A percentile compares a stretch with the other conserved stretches of the same genome.
Conservation (phyloP, 2,797 vertebrate species). For the Hippopotamyrus pictus region DNA sequence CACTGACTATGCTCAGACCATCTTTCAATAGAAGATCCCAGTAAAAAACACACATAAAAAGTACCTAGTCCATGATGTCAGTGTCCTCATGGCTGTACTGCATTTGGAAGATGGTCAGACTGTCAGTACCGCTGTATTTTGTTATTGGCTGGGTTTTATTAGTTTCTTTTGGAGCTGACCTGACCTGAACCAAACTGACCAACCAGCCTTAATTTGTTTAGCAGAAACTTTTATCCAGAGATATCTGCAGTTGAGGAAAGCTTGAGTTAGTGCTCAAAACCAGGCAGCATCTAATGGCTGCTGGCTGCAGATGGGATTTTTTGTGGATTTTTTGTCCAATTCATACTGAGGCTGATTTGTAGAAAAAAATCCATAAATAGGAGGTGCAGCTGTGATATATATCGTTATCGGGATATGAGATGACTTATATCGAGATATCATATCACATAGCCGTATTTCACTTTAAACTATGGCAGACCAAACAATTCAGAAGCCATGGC, state of each 20-base stretch:
- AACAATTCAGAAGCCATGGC: not conserved
- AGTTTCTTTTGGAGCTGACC: not conserved
- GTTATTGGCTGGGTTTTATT: not conserved
- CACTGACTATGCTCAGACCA: not conserved
- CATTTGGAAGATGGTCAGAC: not conserved
- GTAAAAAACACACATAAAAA: not conserved
- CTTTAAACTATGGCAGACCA: not conserved
- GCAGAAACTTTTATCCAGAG: not conserved
- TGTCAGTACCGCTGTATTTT: not conserved
- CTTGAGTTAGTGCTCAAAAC: not conserved
- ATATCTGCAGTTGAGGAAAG: not conserved
- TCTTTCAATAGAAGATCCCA: not conserved
- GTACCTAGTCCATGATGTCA: not conserved
- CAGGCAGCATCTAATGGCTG: not conserved
- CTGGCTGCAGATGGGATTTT: not conserved
- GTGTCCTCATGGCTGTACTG: not conserved
- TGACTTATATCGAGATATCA: not conserved
- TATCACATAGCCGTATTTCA: not conserved
- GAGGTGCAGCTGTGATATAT: not conserved
- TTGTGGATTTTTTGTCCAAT: not conserved
- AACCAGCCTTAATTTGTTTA: not conserved
- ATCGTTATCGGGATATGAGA: not conserved
- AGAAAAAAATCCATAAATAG: not conserved
- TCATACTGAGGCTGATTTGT: not conserved
- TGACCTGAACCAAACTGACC: not conserved